These are phyloP conservation scores for Silvanus unidentatus DNA, from an alignment of 2,888 invertebrate genomes.

Conservation along the genomic window DNA sequence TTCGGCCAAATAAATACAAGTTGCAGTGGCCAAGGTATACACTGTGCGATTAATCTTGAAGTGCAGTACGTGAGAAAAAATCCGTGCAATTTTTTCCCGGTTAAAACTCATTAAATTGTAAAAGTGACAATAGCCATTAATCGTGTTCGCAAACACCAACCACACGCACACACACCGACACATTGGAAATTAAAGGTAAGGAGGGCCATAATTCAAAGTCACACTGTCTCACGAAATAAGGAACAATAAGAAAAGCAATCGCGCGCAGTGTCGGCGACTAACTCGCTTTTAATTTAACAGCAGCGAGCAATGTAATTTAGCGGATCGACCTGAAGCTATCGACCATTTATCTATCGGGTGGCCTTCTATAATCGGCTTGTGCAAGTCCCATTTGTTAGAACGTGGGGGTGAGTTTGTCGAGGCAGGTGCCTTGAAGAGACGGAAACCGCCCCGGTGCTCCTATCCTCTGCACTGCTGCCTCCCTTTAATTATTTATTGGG, in stretches of 20 bases:
- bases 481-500: slow-evolving; percentile 33
- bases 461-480: slow-evolving; percentile 6
- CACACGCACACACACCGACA: too few relatives aligned
- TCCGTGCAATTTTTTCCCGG: too few relatives aligned
- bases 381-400: slow-evolving; percentile 38
- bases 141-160: too few relatives aligned
- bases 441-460: too few relatives aligned
- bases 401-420: slow-evolving; percentile 15
- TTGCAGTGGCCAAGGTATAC: too few relatives aligned
- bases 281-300: slow-evolving; percentile 45
- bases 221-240: slow-evolving; percentile 19
- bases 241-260: slow-evolving; percentile 34
- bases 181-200: too few relatives aligned
- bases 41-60: too few relatives aligned
- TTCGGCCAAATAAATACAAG: too few relatives aligned
- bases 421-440: slow-evolving; percentile 9
- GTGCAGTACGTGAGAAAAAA: too few relatives aligned
- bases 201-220: slow-evolving; percentile 21
- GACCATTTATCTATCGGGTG: slow-evolving; percentile 40
- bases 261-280: slow-evolving; percentile 33
- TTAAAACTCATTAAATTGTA: too few relatives aligned
- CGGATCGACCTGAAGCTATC: slow-evolving; percentile 41
- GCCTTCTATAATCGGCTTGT: slow-evolving; percentile 41
- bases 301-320: slow-evolving; percentile 43
- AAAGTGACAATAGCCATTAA: too few relatives aligned